These are phyloP conservation scores for Caenorhabditis becei DNA, from an alignment of 2,888 invertebrate species.

Conservation along the genomic window DNA sequence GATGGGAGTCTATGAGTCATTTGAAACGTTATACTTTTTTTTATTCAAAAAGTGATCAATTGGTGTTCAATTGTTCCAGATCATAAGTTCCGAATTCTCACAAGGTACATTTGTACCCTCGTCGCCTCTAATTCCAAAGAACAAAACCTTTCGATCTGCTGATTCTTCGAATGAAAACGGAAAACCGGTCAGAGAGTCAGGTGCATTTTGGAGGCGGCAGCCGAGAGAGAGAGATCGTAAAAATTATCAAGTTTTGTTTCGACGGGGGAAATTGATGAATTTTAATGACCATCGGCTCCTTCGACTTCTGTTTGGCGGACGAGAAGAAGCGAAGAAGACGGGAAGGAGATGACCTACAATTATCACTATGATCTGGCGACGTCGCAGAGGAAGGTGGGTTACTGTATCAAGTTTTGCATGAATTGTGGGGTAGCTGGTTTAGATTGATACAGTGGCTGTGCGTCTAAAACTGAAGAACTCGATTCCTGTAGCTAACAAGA, in stretches of 20 bases:
- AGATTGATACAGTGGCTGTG: too few relatives aligned
- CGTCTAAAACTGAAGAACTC: not conserved
- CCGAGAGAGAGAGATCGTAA: constrained; percentile 40
- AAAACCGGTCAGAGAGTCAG: constrained; percentile 27
- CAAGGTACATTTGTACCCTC: not conserved
- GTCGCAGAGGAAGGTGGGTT: constrained; percentile 58
- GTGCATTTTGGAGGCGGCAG: constrained; percentile 32
- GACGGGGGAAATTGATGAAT: constrained; percentile 32
- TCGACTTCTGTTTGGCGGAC: constrained; percentile 10
- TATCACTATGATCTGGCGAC: constrained; percentile 69
- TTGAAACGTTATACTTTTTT: too few relatives aligned
- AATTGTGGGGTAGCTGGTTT: too few relatives aligned
- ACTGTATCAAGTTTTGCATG: not conserved
- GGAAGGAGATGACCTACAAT: constrained; percentile 69
- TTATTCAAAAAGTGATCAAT: too few relatives aligned
- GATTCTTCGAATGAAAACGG: constrained; percentile 20
- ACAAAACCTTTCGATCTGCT: constrained; percentile 36
- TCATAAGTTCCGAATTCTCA: not conserved
- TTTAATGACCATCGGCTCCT: constrained; percentile 39
- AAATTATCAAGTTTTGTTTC: constrained; percentile 37
- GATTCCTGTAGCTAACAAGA: not conserved
- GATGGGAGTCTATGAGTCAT: too few relatives aligned
- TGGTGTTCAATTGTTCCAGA: too few relatives aligned
- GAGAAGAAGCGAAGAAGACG: too few relatives aligned
- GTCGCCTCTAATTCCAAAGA: constrained; percentile 21